phyloP scores from a whole-genome alignment of 2,797 vertebrate genomes.

The Danio choprae region DNA sequence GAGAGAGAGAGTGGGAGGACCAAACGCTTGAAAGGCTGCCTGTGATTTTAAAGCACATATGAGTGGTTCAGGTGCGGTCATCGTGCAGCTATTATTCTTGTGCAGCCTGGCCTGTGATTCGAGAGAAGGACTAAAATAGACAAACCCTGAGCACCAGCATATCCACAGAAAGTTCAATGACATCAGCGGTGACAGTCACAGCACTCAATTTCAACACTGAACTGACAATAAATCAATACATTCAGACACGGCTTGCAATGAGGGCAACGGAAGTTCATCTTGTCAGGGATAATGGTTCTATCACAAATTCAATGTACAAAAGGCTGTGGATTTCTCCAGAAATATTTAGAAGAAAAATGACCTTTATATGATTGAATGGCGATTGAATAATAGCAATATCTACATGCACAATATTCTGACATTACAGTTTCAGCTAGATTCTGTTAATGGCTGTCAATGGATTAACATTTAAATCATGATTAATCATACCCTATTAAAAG shows the following conservation, averaged over 20 bases:
- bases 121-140: slow-evolving; percentile 56
- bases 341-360: not conserved
- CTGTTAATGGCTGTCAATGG: no score
- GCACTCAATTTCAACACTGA: not conserved
- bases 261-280: not conserved
- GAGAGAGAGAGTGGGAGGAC: slow-evolving; percentile 48
- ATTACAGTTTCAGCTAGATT: no score
- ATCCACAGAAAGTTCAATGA: slow-evolving; percentile 38
- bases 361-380: not conserved
- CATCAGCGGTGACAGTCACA: slow-evolving; percentile 8
- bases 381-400: not conserved
- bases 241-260: not conserved
- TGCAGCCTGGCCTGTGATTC: slow-evolving; percentile 55
- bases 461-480: no score
- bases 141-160: slow-evolving; percentile 40
- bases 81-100: slow-evolving; percentile 54
- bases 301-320: not conserved
- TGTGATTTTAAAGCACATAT: slow-evolving; percentile 47
- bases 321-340: not conserved
- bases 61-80: slow-evolving; percentile 59
- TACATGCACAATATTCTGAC: not conserved
- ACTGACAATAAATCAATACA: slow-evolving; percentile 8
- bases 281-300: not conserved
- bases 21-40: slow-evolving; percentile 46
- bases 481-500: no score